These are phyloP conservation scores for Sarcoramphus papa DNA, from an alignment of 2,797 vertebrate genomes.

Conservation along the genomic window DNA sequence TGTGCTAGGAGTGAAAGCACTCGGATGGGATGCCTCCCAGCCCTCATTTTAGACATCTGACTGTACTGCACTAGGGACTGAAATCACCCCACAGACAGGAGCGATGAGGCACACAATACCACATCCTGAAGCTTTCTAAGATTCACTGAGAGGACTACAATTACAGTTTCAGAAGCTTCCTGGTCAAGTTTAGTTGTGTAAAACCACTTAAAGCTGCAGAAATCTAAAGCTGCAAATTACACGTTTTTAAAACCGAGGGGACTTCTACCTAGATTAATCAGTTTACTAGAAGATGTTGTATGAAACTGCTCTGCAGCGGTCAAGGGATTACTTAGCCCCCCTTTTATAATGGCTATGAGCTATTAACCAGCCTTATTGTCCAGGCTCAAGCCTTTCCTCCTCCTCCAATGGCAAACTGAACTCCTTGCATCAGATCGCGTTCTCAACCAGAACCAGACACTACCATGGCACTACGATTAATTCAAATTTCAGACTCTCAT, in stretches of 20 bases:
- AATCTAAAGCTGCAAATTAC: neutral
- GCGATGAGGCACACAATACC: neutral
- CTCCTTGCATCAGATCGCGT: neutral
- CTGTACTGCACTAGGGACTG: neutral
- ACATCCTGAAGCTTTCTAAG: neutral
- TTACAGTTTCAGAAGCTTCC: neutral
- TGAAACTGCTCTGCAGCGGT: neutral
- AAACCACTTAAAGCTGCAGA: neutral
- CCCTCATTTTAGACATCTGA: neutral
- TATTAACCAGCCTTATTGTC: neutral
- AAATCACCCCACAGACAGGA: neutral
- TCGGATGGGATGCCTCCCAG: neutral
- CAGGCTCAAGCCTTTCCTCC: neutral
- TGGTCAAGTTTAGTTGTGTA: neutral
- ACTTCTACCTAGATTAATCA: neutral
- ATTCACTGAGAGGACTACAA: neutral
- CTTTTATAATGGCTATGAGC: neutral
- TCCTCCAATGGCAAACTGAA: fast-evolving
- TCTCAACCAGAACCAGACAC: neutral
- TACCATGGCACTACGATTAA: neutral
- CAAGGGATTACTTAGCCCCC: neutral
- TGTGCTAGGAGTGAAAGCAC: neutral
- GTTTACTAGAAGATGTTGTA: neutral
- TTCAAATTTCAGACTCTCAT: neutral
- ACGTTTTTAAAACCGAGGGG: neutral